These are phyloP conservation scores for Antigone vipio DNA, from an alignment of 2,113 vertebrate species.

Conservation along the genomic window DNA sequence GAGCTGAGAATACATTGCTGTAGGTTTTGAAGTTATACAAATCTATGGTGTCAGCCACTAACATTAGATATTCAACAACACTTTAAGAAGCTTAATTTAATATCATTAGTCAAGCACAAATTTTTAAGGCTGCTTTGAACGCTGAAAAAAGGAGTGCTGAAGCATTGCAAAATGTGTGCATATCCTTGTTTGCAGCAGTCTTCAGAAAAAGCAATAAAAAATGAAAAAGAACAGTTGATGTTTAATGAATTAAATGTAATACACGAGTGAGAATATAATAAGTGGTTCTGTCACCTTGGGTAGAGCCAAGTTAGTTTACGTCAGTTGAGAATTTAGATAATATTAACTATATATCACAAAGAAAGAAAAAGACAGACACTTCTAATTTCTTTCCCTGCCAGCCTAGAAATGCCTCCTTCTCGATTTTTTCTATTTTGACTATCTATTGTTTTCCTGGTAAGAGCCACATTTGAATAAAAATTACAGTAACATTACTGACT, in stretches of 20 bases:
- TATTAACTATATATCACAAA: background rate
- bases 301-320: background rate
- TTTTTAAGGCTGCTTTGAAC: background rate
- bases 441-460: background rate
- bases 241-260: conserved; percentile 10
- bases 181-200: background rate
- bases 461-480: background rate
- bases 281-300: background rate
- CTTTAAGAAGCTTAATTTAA: conserved; percentile 33
- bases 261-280: background rate
- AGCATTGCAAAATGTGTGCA: conserved; percentile 1
- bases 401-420: background rate
- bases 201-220: conserved; percentile 19
- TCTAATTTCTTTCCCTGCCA: background rate
- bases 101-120: conserved; percentile 38
- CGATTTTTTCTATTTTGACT: background rate
- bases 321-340: background rate
- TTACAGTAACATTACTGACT: background rate
- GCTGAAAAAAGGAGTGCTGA: background rate
- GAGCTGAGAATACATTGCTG: background rate
- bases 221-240: background rate
- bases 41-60: background rate
- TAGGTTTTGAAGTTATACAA: background rate
- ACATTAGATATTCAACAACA: background rate
- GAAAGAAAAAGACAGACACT: background rate